A percentile compares a stretch with the other conserved stretches of the same genome.
Conservation (phyloP, 1,140 invertebrate genomes). For the Calliopsis andreniformis region DNA sequence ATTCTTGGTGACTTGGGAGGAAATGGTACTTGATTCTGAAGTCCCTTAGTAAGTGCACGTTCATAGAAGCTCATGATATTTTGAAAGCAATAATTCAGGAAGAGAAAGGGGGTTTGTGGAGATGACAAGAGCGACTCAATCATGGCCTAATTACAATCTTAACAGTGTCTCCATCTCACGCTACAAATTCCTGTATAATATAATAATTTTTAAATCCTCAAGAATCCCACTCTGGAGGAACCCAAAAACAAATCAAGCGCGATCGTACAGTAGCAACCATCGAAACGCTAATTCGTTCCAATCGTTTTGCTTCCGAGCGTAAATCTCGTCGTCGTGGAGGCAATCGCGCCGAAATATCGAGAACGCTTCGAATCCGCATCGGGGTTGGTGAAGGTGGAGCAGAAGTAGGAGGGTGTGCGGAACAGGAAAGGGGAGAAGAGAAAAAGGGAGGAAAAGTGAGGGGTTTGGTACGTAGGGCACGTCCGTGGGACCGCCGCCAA, state of each 20-base stretch:
- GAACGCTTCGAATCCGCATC: constrained; percentile 48
- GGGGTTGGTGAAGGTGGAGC: constrained; percentile 54
- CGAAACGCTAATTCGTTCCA: background rate
- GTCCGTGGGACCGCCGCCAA: constrained; percentile 78
- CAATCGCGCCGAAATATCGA: constrained; percentile 58
- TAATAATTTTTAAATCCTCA: no score
- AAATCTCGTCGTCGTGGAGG: constrained; percentile 45
- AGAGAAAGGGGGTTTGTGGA: no score
- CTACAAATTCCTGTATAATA: no score
- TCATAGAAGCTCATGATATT: no score
- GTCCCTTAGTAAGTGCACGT: no score
- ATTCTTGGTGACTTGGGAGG: no score
- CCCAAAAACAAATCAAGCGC: background rate
- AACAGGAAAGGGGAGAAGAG: constrained; percentile 60
- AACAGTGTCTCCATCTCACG: no score
- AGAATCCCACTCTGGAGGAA: no score
- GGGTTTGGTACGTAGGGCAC: constrained; percentile 80
- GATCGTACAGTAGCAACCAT: background rate
- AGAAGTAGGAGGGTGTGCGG: constrained; percentile 8
- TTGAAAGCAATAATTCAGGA: no score
- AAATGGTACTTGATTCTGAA: no score
- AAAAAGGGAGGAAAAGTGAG: constrained; percentile 67
- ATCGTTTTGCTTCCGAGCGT: constrained; percentile 15
- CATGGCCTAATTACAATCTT: no score
- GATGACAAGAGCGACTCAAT: no score